Base-by-base conservation (phyloP, 2,113 vertebrate species). In the Oryzias woworae region DNA sequence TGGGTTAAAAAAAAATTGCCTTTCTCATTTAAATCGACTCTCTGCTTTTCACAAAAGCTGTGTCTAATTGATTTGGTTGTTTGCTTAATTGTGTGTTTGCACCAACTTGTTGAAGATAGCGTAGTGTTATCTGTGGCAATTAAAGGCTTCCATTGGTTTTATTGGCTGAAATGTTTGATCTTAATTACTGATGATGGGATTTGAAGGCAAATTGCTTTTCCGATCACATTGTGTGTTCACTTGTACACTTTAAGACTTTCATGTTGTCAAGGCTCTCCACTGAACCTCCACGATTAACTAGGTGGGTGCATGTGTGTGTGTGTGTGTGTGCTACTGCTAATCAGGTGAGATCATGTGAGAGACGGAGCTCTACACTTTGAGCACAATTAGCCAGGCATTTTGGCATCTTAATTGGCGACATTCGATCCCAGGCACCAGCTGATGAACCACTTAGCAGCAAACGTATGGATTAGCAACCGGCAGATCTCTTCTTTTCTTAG, bases 361-460 rank as follows among this genome's bases (percentile, higher is more conserved):
- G 85, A 85, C 71, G 52, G 73, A 84, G 63, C 78, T 31, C 71
- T 69, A 86, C 84, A 88, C 87, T 85, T 87, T 73, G 79, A 90
- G 88, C 88, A 78, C 88, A 93, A 92, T 93, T 93, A 92, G 89
- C 87, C 82, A 70, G 83, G 80, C 89, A 81, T 91, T 92, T 91
- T 91, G 87, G 84, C 85, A 48, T 92, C 92, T 91, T 92, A 92
- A 93, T 93, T 92, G 89, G 88, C 65, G 87, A 88, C 80, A 88
- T 92, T 92, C 89, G 89, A 93, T 92, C 90, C 75, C 28, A 47
- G 73, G 72, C 78, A 68, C 85, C 86, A 43, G 69, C 85, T 86
- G 90, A 88, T 86, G 86, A 91, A 90, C 89, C 85, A 91, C 85
- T 91, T 87, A 89, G 85, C 74, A 71, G 87, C 80, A 90, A 86